These are phyloP conservation scores for Mandrillus leucophaeus DNA, from an alignment of 2,113 vertebrate species.

Conservation along the genomic window DNA sequence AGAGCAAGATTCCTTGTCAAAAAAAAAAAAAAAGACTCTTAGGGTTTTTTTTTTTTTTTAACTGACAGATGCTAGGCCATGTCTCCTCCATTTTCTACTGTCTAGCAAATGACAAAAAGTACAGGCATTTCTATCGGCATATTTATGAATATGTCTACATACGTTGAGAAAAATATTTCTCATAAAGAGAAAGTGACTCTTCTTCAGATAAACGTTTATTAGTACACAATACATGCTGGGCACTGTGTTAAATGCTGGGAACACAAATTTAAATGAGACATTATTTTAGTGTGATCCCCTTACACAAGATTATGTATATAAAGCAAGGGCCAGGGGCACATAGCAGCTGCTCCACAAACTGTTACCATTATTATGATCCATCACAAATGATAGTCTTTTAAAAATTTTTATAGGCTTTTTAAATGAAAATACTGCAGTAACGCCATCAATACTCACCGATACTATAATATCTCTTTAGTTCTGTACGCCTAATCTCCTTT, in stretches of 20 bases:
- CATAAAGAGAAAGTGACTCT: background rate
- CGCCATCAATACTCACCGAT: constrained; percentile 78
- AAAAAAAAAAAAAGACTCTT: background rate
- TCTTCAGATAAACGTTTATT: background rate
- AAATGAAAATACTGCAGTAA: background rate
- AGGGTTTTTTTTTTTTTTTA: background rate
- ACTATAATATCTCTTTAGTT: constrained; percentile 86
- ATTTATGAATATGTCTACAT: background rate
- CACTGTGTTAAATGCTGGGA: background rate
- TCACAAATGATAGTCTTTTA: background rate
- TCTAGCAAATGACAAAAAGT: background rate
- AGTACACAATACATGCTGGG: background rate
- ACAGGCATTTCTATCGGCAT: background rate
- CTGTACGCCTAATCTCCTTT: constrained; percentile 87
- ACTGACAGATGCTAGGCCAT: background rate
- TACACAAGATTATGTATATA: background rate
- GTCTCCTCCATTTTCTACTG: background rate
- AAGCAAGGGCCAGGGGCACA: background rate
- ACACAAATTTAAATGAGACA: background rate
- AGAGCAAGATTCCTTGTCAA: no score
- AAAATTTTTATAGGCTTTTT: background rate
- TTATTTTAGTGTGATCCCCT: background rate
- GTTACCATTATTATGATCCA: background rate
- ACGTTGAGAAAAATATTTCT: background rate
- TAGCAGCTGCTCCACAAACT: background rate